phyloP scores from a whole-genome alignment of 2,888 invertebrate species.

The Ormyrus pomaceus region DNA sequence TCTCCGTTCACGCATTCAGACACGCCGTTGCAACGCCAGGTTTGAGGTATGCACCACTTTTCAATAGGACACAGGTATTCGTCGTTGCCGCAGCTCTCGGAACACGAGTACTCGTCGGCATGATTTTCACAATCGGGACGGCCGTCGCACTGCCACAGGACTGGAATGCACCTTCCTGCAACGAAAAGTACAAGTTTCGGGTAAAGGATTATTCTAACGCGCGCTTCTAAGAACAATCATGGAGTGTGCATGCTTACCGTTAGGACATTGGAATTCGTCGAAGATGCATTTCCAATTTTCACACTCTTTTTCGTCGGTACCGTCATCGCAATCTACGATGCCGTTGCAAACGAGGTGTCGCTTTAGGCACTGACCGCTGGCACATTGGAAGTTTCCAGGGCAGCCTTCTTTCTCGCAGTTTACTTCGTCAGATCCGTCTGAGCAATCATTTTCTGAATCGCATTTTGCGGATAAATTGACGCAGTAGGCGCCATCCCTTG shows the following conservation, averaged over 20 bases:
- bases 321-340: slow-evolving; percentile 80
- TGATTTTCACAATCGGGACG: slow-evolving; percentile 78
- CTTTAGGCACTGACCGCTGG: slow-evolving; percentile 79
- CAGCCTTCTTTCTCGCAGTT: slow-evolving; percentile 79
- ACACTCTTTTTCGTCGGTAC: slow-evolving; percentile 79
- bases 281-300: slow-evolving; percentile 77
- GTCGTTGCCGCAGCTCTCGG: slow-evolving; percentile 76
- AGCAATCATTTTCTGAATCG: slow-evolving; percentile 80
- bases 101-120: slow-evolving; percentile 78
- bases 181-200: slow-evolving; percentile 23
- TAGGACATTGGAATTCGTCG: slow-evolving; percentile 79
- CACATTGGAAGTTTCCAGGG: slow-evolving; percentile 79
- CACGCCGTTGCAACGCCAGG: slow-evolving; percentile 80
- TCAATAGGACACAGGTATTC: slow-evolving; percentile 79
- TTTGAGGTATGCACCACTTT: slow-evolving; percentile 79
- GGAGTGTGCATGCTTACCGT: slow-evolving; percentile 61
- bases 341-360: slow-evolving; percentile 81
- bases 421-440: slow-evolving; percentile 80
- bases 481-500: slow-evolving; percentile 79
- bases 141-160: slow-evolving; percentile 79
- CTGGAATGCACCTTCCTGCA: slow-evolving; percentile 78
- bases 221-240: background rate
- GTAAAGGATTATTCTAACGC: slow-evolving; percentile 14
- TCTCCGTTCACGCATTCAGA: slow-evolving; percentile 78
- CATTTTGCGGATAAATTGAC: slow-evolving; percentile 77